These are phyloP conservation scores for Triplophysa siluroides DNA, from an alignment of 2,113 vertebrate genomes.

Conservation along the genomic window DNA sequence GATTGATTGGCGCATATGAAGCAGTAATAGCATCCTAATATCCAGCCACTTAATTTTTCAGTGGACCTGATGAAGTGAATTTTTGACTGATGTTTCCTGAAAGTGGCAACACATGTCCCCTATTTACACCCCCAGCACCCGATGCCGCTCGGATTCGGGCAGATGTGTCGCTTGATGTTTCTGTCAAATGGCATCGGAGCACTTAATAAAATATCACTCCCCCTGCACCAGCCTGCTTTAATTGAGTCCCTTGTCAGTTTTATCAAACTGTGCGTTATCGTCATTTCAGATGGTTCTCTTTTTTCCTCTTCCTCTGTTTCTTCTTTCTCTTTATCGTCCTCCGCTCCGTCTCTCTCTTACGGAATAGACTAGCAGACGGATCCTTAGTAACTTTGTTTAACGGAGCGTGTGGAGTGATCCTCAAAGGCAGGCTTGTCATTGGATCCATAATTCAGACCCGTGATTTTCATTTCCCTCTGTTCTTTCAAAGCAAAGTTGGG, in stretches of 20 bases:
- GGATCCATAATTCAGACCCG: conserved; percentile 81
- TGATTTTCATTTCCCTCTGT: conserved; percentile 86
- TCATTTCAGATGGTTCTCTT: conserved; percentile 74
- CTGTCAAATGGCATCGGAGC: conserved; percentile 70
- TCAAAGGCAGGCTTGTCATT: conserved; percentile 75
- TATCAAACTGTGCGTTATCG: conserved; percentile 81
- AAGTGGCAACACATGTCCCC: conserved; percentile 79
- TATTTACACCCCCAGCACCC: conserved; percentile 72
- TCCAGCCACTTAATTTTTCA: conserved; percentile 74
- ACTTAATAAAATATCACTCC: conserved; percentile 83
- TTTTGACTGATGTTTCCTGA: conserved; percentile 80
- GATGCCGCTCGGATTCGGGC: conserved; percentile 66
- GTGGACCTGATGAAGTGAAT: conserved; percentile 75
- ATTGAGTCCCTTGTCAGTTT: conserved; percentile 87
- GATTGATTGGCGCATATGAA: conserved; percentile 63
- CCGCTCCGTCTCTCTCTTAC: conserved; percentile 55
- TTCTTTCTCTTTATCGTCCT: conserved; percentile 52
- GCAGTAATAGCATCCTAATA: conserved; percentile 73
- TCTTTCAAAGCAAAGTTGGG: conserved; percentile 76
- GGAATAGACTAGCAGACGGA: conserved; percentile 71
- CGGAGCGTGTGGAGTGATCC: conserved; percentile 62
- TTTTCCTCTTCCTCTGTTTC: conserved; percentile 47
- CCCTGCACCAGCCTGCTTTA: conserved; percentile 79
- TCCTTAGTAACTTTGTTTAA: conserved; percentile 67
- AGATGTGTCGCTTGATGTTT: conserved; percentile 81